phyloP scores from a whole-genome alignment of 1,140 invertebrate species.

The Philotrypesis tridentata region DNA sequence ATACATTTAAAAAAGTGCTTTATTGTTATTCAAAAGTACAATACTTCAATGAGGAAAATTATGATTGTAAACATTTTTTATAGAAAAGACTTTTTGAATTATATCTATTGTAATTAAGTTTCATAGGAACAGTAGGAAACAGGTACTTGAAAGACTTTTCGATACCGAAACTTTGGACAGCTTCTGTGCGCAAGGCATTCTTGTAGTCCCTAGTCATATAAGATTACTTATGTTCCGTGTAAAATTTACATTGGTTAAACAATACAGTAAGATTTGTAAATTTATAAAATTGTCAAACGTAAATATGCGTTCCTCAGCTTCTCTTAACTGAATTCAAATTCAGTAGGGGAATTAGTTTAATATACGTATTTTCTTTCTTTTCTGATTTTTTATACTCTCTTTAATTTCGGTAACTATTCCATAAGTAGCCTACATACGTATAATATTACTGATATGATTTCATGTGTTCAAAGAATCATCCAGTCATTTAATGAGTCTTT shows the following conservation, averaged over 20 bases:
- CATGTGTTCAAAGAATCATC: conserved; percentile 44
- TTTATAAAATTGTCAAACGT: conserved; percentile 21
- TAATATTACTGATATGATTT: conserved; percentile 24
- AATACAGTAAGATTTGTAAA: conserved; percentile 34
- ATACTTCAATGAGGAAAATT: not conserved
- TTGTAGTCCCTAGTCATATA: conserved; percentile 45
- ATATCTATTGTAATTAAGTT: conserved; percentile 2
- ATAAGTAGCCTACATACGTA: not conserved
- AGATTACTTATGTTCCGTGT: conserved; percentile 24
- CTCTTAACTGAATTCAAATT: not conserved
- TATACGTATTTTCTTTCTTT: not conserved
- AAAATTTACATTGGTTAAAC: conserved; percentile 4
- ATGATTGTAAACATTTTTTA: conserved; percentile 14
- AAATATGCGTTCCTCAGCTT: conserved; percentile 11
- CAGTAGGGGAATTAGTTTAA: conserved; percentile 21
- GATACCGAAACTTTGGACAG: not conserved
- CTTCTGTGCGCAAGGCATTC: conserved; percentile 17
- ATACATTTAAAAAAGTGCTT: conserved; percentile 21
- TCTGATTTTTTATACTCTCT: conserved; percentile 13
- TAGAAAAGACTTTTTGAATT: not conserved
- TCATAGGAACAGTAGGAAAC: not conserved
- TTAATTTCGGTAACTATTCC: not conserved
- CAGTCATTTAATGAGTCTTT: conserved; percentile 37
- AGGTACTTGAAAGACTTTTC: conserved; percentile 8
- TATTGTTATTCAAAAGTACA: no score